phyloP scores from a whole-genome alignment of 2,888 invertebrate genomes.

The Dromius quadrimaculatus region DNA sequence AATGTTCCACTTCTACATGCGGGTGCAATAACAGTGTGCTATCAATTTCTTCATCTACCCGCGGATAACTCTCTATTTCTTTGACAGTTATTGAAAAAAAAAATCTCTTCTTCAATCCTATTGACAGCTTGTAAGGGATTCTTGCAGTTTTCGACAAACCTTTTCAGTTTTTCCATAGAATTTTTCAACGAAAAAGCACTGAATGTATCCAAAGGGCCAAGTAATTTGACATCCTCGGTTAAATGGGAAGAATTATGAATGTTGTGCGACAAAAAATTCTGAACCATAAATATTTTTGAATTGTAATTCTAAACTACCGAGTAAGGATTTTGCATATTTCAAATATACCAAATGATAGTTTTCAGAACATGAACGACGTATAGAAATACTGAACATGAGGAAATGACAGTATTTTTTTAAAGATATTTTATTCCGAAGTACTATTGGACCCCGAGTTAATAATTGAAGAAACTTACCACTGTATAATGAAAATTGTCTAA shows the following conservation, averaged over 20 bases:
- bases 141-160: not conserved
- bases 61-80: too few relatives aligned
- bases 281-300: not conserved
- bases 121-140: not conserved
- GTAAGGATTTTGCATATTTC: not conserved
- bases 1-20: not conserved
- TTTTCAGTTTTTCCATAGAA: not conserved
- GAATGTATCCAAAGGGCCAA: not conserved
- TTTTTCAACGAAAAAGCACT: not conserved
- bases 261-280: not conserved
- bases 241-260: not conserved
- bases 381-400: not conserved
- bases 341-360: not conserved
- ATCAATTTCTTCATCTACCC: not conserved
- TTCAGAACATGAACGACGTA: not conserved
- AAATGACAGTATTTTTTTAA: not conserved
- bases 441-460: not conserved
- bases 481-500: not conserved
- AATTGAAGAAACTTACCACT: not conserved
- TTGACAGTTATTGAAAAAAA: too few relatives aligned
- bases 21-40: not conserved
- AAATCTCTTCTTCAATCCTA: not conserved
- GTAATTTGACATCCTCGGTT: not conserved
- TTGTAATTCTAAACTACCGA: not conserved
- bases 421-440: not conserved